Percentiles rank a stretch among this genome's conserved stretches.
These are phyloP conservation scores for Phataginus tricuspis DNA, from an alignment of 2,797 vertebrate genomes.

Conservation along the genomic window DNA sequence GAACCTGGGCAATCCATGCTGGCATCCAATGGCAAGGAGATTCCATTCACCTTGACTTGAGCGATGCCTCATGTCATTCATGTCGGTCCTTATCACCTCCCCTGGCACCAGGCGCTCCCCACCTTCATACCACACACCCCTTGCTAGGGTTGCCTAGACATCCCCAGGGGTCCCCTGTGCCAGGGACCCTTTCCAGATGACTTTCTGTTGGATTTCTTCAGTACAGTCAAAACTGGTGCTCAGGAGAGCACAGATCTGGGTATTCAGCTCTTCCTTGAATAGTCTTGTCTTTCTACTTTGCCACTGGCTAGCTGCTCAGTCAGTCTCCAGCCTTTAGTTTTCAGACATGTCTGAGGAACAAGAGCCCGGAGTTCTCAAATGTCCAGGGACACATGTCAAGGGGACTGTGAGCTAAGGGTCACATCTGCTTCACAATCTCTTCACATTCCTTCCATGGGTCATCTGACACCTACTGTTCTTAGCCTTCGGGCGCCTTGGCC, in stretches of 20 bases:
- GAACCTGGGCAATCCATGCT: background rate
- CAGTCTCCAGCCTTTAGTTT: background rate
- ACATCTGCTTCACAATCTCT: background rate
- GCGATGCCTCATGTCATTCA: background rate
- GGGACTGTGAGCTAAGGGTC: background rate
- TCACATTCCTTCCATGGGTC: background rate
- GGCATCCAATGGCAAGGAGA: background rate
- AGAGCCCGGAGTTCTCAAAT: background rate
- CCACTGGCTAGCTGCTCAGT: background rate
- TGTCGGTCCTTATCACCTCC: background rate
- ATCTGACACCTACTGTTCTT: background rate
- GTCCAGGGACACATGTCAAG: background rate
- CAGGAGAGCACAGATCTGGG: background rate
- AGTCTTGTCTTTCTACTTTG: background rate
- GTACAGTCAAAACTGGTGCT: background rate
- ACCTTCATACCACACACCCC: background rate
- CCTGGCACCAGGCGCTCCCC: background rate
- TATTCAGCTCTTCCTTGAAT: rapidly evolving
- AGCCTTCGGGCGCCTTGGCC: background rate
- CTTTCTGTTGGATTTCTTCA: background rate
- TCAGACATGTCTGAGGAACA: background rate
- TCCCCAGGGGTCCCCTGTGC: too few relatives aligned
- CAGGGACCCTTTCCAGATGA: background rate
- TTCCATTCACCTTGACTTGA: background rate
- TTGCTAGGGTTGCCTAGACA: too few relatives aligned